Evolutionary conservation across 92 coral and sea anemone genomes (phyloP).

Genomic region (Montipora capitata): DNA sequence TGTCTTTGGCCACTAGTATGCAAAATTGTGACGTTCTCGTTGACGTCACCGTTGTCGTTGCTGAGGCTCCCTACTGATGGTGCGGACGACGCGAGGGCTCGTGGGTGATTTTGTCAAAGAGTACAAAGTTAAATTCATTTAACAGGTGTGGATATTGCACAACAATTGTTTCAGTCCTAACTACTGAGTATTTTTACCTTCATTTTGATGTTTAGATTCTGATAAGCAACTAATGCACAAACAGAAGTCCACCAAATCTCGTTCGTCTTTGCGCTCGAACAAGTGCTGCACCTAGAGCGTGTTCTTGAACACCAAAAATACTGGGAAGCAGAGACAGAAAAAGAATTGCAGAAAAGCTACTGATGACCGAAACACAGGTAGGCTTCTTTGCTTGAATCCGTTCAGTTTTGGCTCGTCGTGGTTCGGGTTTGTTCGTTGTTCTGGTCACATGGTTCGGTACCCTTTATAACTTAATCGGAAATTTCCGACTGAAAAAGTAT

Average conservation of each 20-base stretch:
- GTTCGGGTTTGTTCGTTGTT: background rate
- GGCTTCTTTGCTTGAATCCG: background rate
- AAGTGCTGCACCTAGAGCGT: constrained; percentile 54
- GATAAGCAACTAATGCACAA: background rate
- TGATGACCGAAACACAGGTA: constrained; percentile 63
- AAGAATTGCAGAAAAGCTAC: constrained; percentile 35
- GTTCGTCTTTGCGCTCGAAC: constrained; percentile 63
- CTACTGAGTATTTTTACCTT: background rate
- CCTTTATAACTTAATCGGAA: too few species aligned
- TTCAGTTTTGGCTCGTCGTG: background rate
- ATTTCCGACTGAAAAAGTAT: too few species aligned
- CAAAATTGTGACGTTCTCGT: too few species aligned
- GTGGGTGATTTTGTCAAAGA: too few species aligned
- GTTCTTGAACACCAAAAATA: constrained; percentile 65
- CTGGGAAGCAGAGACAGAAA: constrained; percentile 63
- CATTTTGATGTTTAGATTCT: constrained; percentile 1
- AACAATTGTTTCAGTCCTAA: too few species aligned
- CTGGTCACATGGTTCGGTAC: background rate
- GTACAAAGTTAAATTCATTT: too few species aligned
- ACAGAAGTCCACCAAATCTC: constrained; percentile 17
- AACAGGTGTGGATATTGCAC: too few species aligned
- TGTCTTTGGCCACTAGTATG: too few species aligned
- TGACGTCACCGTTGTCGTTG: too few species aligned
- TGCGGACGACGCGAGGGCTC: too few species aligned
- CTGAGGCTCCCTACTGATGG: too few species aligned